Conservation (phyloP, 92 coral and sea anemone genomes). For the Zoanthus sansibaricus region DNA sequence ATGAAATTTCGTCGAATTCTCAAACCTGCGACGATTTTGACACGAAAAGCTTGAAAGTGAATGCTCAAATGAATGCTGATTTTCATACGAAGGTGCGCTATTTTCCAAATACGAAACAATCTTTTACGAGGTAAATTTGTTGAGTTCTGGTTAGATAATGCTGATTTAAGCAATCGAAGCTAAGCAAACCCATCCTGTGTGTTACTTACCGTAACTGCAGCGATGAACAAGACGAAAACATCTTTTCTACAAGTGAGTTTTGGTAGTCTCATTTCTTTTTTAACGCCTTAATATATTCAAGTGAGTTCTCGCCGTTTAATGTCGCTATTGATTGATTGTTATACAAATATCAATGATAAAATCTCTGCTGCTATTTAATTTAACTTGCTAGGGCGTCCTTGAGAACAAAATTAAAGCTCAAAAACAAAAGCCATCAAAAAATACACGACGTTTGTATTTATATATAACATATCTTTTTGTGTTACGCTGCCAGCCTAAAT, state of each 20-base stretch:
- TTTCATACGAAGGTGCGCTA: neutral
- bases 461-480: neutral
- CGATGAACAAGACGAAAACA: neutral
- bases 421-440: neutral
- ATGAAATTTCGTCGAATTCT: neutral
- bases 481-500: neutral
- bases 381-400: neutral
- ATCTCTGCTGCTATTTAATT: neutral
- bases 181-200: neutral
- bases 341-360: neutral
- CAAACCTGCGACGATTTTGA: neutral
- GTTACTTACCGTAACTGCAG: constrained; percentile 12
- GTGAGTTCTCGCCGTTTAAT: neutral
- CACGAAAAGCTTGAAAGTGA: neutral
- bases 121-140: neutral
- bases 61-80: neutral
- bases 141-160: neutral
- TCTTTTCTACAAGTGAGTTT: constrained; percentile 19
- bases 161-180: neutral
- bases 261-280: constrained; percentile 6
- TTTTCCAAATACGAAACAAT: neutral
- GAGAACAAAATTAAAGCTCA: neutral
- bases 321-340: neutral
- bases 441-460: neutral
- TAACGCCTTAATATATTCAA: neutral